A percentile compares a stretch with the other conserved stretches of the same genome.
phyloP scores from a whole-genome alignment of 1,140 invertebrate species.

The Drosophila nannoptera region DNA sequence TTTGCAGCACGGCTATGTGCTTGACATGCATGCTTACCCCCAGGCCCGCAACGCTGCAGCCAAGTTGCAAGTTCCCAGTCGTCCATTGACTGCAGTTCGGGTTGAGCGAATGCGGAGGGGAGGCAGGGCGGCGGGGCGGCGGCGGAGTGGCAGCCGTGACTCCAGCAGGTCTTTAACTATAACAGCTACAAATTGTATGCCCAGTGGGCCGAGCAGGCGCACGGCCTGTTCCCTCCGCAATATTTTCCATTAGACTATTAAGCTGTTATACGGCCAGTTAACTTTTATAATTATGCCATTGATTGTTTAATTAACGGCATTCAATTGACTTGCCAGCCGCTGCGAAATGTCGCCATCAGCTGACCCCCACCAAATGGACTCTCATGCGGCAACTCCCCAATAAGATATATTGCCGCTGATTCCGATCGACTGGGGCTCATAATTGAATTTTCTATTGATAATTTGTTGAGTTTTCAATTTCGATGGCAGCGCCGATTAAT shows the following conservation, averaged over 20 bases:
- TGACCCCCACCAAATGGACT: too few species aligned
- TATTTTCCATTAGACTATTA: too few species aligned
- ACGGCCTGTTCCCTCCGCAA: too few species aligned
- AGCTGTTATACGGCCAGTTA: too few species aligned
- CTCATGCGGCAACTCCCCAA: too few species aligned
- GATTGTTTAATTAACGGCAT: too few species aligned
- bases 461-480: conserved; percentile 16
- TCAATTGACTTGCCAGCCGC: too few species aligned
- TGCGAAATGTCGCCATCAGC: too few species aligned
- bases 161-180: conserved; percentile 17
- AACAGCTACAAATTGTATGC: conserved; percentile 18
- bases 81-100: conserved; percentile 40
- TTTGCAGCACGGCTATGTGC: conserved; percentile 67
- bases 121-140: background rate
- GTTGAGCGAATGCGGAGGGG: background rate
- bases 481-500: conserved; percentile 48
- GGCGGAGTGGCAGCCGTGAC: background rate
- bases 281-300: too few species aligned
- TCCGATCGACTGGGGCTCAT: conserved; percentile 2
- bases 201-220: background rate
- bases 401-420: background rate
- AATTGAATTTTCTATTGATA: conserved; percentile 16
- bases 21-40: conserved; percentile 72
- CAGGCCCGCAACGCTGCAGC: conserved; percentile 60
- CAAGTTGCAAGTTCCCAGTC: conserved; percentile 41